These are phyloP conservation scores for Autographa pulchrina DNA, from an alignment of 2,888 invertebrate genomes.

Conservation along the genomic window DNA sequence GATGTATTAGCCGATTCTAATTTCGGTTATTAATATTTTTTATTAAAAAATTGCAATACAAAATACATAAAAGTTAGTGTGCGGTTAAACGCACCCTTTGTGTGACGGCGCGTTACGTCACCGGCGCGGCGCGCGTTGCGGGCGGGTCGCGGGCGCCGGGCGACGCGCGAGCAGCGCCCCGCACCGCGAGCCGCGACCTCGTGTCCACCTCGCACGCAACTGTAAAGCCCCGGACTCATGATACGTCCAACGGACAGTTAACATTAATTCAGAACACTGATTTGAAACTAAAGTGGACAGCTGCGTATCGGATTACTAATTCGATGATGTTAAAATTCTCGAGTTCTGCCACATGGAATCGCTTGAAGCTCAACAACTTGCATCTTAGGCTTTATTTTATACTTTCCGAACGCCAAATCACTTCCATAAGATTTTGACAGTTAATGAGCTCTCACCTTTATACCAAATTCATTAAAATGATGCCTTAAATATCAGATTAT, in stretches of 20 bases:
- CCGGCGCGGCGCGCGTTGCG: conserved; percentile 42
- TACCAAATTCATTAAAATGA: conserved; percentile 35
- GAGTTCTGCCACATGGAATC: not conserved
- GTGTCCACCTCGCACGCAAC: conserved; percentile 70
- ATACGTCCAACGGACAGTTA: not conserved
- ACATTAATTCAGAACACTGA: not conserved
- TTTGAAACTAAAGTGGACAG: not conserved
- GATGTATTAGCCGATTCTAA: too few species aligned
- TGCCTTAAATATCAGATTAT: conserved; percentile 36
- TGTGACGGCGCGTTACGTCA: conserved; percentile 72
- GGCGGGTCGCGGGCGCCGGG: conserved; percentile 42
- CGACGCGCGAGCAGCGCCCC: conserved; percentile 41
- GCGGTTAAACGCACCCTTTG: conserved; percentile 41
- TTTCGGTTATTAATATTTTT: too few species aligned
- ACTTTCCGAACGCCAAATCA: too few species aligned
- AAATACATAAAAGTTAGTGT: conserved; percentile 20
- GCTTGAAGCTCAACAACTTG: not conserved
- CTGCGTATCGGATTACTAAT: too few species aligned
- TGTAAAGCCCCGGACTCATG: not conserved
- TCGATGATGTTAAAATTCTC: not conserved
- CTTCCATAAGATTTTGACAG: not conserved
- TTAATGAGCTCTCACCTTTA: conserved; percentile 45
- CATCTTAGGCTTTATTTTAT: too few species aligned
- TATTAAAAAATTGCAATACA: conserved; percentile 5
- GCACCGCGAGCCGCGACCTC: conserved; percentile 63